phyloP scores from a whole-genome alignment of 2,113 vertebrate genomes.

The Gulo gulo region DNA sequence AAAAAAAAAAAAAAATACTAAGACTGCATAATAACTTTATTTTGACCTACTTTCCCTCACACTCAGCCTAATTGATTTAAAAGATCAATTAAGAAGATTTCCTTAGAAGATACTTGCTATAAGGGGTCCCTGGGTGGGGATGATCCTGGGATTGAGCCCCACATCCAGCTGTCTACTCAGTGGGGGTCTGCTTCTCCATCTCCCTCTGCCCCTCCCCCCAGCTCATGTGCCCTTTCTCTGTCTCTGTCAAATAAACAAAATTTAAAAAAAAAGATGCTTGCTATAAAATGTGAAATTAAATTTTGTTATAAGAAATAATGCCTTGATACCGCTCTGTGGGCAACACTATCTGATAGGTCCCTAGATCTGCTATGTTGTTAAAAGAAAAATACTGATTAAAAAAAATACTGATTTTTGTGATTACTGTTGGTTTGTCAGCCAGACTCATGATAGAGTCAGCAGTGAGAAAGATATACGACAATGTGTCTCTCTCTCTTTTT shows the following conservation, averaged over 20 bases:
- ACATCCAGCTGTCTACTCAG: no score
- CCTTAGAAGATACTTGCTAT: background rate
- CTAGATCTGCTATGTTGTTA: background rate
- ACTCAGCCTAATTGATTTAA: background rate
- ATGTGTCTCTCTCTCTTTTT: background rate
- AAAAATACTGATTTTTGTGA: background rate
- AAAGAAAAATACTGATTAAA: background rate
- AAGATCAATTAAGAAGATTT: constrained; percentile 6
- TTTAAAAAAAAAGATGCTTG: background rate
- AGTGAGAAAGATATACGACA: constrained; percentile 24
- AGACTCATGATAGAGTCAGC: background rate
- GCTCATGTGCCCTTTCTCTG: no score
- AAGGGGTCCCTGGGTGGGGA: background rate
- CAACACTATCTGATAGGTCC: background rate
- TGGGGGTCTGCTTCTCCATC: no score
- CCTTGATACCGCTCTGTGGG: background rate
- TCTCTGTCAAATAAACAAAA: no score
- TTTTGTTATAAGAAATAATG: background rate
- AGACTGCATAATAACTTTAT: background rate
- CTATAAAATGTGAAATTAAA: no score
- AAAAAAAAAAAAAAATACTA: no score
- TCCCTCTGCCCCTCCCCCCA: no score
- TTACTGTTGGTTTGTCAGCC: background rate
- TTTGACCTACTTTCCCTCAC: background rate
- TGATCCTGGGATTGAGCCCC: no score